Evolutionary conservation across 1,140 invertebrate genomes (phyloP), one percentile per base, ranked within the genome.

Genomic region (Bombus superbus): DNA sequence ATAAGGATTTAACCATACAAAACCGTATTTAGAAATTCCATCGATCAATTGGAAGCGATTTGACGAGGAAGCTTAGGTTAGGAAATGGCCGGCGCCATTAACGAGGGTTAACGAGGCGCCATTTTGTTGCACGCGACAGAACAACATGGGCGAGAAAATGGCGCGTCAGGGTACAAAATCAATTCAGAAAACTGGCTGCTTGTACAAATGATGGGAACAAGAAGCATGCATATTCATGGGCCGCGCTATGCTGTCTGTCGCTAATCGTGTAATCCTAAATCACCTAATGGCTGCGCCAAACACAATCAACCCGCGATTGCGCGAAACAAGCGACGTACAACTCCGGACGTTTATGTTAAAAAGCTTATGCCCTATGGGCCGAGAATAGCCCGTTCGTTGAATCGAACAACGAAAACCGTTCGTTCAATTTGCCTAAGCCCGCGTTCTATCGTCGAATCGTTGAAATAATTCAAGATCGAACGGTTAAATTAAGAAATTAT

Each of bases 231-330:
- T 85, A 85, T 85, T 80, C 83, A 85, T 80, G 83, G 57, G 3
- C 25, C 38, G 22, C 25, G n/a, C 28, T 32, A 47, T 15, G 18
- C 83, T 73, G 83, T 73, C 68, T 35, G 57, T 44, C 77, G 66
- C 32, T 85, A 80, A 85, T 85, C 83, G 77, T 72, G 77, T 85
- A 85, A 85, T 85, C 76, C 83, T 71, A 85, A 85, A 85, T 85
- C 66, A 72, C 57, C 76, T 85, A 85, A 85, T 80, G 77, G 68
- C 22, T 40, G 53, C 8, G 13, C 38, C 57, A 59, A 71, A 85
- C 71, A 80, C 83, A 85, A 85, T 85, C 83, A 80, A 64, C 76
- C 25, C 28, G 44, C 53, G 66, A 85, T 85, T 80, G 83, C 77
- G 32, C 47, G 66, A 47, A 64, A 64, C 32, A 38, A 38, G 25